These are phyloP conservation scores for Micromesistius poutassou DNA, from an alignment of 2,797 vertebrate species.

Conservation along the genomic window DNA sequence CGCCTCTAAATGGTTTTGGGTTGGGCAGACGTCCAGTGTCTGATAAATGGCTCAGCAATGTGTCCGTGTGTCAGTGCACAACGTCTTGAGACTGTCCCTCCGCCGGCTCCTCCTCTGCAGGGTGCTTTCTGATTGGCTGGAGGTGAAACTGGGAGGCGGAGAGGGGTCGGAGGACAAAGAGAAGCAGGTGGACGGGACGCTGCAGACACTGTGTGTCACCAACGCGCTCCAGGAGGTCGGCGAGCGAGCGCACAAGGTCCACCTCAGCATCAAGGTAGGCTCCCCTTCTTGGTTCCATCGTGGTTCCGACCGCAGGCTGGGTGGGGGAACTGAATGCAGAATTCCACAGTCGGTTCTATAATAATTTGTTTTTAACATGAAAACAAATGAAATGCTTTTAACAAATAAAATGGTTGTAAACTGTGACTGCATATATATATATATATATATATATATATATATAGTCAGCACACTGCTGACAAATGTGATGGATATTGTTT, in stretches of 20 bases:
- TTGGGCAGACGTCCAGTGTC: too few relatives aligned
- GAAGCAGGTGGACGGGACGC: conserved; percentile 46
- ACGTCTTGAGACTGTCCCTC: conserved; percentile 21
- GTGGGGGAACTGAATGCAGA: not conserved
- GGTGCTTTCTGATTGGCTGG: conserved; percentile 86
- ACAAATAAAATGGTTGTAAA: not conserved
- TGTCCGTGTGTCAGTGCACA: not conserved
- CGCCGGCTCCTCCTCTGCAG: conserved; percentile 56
- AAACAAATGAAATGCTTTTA: not conserved
- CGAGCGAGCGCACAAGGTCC: conserved; percentile 65
- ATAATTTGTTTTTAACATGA: not conserved
- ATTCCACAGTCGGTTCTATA: not conserved
- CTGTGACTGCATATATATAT: not conserved
- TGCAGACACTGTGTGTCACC: conserved; percentile 78
- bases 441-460: too few relatives aligned
- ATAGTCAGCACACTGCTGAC: too few relatives aligned
- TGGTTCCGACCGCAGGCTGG: too few relatives aligned
- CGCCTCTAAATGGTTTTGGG: too few relatives aligned
- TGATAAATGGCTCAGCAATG: not conserved
- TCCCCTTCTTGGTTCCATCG: not conserved
- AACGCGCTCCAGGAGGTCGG: conserved; percentile 61
- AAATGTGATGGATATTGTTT: too few relatives aligned
- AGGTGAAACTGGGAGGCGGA: conserved; percentile 80
- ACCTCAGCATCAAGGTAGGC: conserved; percentile 86
- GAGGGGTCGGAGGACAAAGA: conserved; percentile 35